These are phyloP conservation scores for Monomorium pharaonis DNA, from an alignment of 1,140 invertebrate genomes.

Conservation along the genomic window DNA sequence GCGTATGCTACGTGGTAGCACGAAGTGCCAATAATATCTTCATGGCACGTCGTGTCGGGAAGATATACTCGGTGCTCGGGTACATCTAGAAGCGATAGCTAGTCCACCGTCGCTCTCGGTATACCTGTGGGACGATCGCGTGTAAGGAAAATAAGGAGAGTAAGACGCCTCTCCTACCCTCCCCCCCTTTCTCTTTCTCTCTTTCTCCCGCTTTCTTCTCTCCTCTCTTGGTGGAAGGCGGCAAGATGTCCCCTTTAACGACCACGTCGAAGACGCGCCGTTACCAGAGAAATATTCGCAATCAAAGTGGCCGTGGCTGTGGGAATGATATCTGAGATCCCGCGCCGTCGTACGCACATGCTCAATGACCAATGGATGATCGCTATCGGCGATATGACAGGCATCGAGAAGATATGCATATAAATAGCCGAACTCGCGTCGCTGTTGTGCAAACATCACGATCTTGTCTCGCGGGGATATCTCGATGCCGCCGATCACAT, in stretches of 20 bases:
- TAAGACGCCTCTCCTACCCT: background rate
- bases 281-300: constrained; percentile 59
- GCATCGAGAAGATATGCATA: constrained; percentile 61
- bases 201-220: no score
- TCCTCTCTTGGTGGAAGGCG: background rate
- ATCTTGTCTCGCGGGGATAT: constrained; percentile 47
- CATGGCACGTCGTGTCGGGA: constrained; percentile 63
- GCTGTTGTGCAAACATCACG: constrained; percentile 44
- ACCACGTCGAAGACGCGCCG: background rate
- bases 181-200: background rate
- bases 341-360: constrained; percentile 37
- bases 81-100: constrained; percentile 58
- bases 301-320: constrained; percentile 41
- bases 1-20: constrained; percentile 54
- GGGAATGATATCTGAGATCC: constrained; percentile 35
- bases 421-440: constrained; percentile 54
- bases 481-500: constrained; percentile 48
- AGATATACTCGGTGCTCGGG: constrained; percentile 63
- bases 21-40: constrained; percentile 75
- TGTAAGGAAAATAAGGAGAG: background rate
- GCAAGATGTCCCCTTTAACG: constrained; percentile 62
- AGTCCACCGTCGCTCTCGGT: constrained; percentile 29
- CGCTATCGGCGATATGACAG: constrained; percentile 60
- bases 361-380: constrained; percentile 65
- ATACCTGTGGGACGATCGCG: background rate